Base-by-base conservation (phyloP, 2,888 invertebrate genomes). In the Clunio marinus region DNA sequence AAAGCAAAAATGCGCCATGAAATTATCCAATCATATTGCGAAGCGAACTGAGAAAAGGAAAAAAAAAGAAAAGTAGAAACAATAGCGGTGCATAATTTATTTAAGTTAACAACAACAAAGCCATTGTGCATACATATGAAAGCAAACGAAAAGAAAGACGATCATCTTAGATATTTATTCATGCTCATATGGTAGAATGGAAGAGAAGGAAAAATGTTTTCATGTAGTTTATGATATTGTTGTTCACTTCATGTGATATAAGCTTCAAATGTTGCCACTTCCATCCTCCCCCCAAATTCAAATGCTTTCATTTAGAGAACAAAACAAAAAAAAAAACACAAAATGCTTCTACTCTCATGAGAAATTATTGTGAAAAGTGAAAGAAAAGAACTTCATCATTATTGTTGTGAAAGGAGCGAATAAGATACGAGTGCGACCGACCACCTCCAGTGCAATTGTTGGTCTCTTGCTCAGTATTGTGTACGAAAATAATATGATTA, bases 381-480 rank as follows among this genome's bases (percentile, higher is more conserved):
- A 32, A 66, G 32, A 66, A 66, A 63, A 37, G 46, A 55, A 66
- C 62, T 66, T 55, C n/a, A n/a, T n/a, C n/a, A 28, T 51, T 66
- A 15, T 28, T 65, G 41, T 65, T 65, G 35, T 60, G 28, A 45
- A 25, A n/a, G 22, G 46, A 65, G 63, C 41, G 46, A 65, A 24
- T n/a, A 51, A 51, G 35, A 51, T 20, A 51, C 17, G 25, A 25
- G 46, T 25, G 27, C 27, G n/a, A n/a, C n/a, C 63, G 66, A 66
- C 66, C 66, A 66, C 66, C 66, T 66, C 55, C 66, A 65, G 63
- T 46, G 63, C 24, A 25, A 65, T 65, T 65, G 63, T 65, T 62
- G 41, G n/a, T 37, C 22, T 59, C 24, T 59, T 37, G 35, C 46
- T 27, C 41, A n/a, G n/a, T n/a, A 27, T 20, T 65, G 15, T 46